These are phyloP conservation scores for Paratrypauchen microcephalus DNA, from an alignment of 2,797 vertebrate species.

Conservation along the genomic window DNA sequence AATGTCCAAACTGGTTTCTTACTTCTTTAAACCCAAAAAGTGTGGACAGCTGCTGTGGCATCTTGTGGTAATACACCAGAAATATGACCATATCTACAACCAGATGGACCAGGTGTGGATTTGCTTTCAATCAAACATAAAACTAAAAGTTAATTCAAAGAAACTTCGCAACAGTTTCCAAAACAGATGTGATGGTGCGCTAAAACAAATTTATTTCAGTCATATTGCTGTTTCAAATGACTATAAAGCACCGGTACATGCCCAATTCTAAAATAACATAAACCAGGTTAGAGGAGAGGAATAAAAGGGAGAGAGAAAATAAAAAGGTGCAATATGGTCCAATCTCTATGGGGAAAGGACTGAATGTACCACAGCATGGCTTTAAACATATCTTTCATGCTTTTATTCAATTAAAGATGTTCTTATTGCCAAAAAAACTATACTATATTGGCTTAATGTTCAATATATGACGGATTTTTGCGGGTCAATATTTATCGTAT, in stretches of 20 bases:
- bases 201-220: background rate
- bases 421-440: too few relatives aligned
- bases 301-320: too few relatives aligned
- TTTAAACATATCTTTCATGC: too few relatives aligned
- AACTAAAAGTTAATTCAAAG: background rate
- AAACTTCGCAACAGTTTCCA: background rate
- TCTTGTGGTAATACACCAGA: constrained; percentile 8
- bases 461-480: too few relatives aligned
- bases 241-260: background rate
- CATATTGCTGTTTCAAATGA: background rate
- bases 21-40: constrained; percentile 7
- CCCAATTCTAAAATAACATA: background rate
- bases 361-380: too few relatives aligned
- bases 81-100: background rate
- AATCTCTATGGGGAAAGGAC: too few relatives aligned
- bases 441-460: too few relatives aligned
- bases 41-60: background rate
- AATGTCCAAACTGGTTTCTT: constrained; percentile 1
- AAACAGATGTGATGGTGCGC: background rate
- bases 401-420: too few relatives aligned
- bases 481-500: too few relatives aligned
- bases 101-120: background rate
- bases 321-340: too few relatives aligned
- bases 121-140: constrained; percentile 3
- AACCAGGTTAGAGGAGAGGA: background rate